Base-by-base conservation (phyloP, 2,797 vertebrate genomes). In the Todus mexicanus region DNA sequence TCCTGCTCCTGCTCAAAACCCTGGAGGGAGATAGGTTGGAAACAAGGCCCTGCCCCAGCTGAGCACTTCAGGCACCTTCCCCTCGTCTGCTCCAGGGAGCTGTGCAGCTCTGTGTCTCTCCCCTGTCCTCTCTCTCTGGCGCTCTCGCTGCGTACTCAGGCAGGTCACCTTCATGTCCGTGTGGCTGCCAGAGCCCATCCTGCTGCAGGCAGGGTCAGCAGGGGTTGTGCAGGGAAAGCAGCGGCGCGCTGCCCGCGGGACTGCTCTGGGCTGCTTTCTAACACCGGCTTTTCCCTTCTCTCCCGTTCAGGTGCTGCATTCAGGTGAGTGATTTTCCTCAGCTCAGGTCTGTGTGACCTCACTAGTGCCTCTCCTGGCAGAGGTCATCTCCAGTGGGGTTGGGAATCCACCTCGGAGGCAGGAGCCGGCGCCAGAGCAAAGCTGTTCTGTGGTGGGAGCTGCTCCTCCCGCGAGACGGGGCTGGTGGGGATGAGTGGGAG, bases 281-380 rank as follows among this genome's bases (percentile, higher is more conserved):
- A 92, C 2, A 0, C 27, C 51, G 40, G 29, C 50, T 64, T 81
- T 73, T 60, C 38, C 27, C 11, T 74, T 87, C 60, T 78, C 60
- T 76, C 71, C 90, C 5, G 0, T 91, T 68, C 80, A 97, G 97
- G 96, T 91, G 81, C 77, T 80, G 87, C 93, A 0, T 94, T 96
- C 95, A 97, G 97, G 97, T 98, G 90, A 97, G 97, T 95, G 74
- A 19, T 11, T 26, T 81, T 73, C 29, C 54, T 65, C 40, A 80
- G 26, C 66, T 29, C 20, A 3, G 10, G 25, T 29, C 59, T 10
- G 4, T 4, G 0, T n/a, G 65, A 31, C 35, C 33, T 70, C 18
- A 1, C 16, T 42, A 2, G 23, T 29, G 43, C 1, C 1, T 14
- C 33, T 37, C 15, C 7, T 59, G 13, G 45, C 16, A 53, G 22